Evolutionary conservation across 2,113 vertebrate genomes (phyloP).

Genomic region (Tor tambroides): DNA sequence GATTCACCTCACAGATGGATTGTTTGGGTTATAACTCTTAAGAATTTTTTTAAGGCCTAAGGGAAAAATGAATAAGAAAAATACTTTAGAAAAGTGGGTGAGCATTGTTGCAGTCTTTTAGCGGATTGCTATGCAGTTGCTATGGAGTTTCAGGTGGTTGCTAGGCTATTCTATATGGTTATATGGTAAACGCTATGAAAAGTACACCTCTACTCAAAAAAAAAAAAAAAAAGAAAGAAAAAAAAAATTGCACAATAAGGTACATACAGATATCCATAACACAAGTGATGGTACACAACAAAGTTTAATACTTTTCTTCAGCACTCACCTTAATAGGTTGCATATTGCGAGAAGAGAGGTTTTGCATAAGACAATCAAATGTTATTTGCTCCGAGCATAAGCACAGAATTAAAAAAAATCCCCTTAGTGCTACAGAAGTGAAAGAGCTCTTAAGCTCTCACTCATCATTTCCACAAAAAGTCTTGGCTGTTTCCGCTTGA

Average conservation of each 20-base stretch:
- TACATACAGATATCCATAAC: background rate
- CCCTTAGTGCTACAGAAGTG: background rate
- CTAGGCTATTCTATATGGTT: too few relatives aligned
- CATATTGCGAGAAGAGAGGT: background rate
- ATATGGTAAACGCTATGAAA: background rate
- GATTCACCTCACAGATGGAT: too few relatives aligned
- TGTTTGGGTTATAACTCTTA: too few relatives aligned
- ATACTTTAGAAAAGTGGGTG: too few relatives aligned
- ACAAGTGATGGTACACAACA: background rate
- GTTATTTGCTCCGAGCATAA: background rate
- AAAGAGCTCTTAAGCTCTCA: background rate
- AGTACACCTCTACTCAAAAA: background rate
- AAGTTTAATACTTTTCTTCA: background rate
- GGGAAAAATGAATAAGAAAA: too few relatives aligned
- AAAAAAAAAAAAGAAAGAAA: too few relatives aligned
- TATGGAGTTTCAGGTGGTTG: too few relatives aligned
- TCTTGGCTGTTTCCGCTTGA: background rate
- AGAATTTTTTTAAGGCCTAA: too few relatives aligned
- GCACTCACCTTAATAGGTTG: background rate
- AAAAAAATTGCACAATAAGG: too few relatives aligned
- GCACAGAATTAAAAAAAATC: background rate
- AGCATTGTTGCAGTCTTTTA: too few relatives aligned
- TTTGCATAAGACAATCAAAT: conserved; percentile 8
- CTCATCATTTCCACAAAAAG: conserved; percentile 10
- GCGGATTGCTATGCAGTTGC: too few relatives aligned